Percentiles rank a stretch among this genome's conserved stretches.
Conservation (phyloP, 2,797 vertebrate species). For the Rachycentron canadum region DNA sequence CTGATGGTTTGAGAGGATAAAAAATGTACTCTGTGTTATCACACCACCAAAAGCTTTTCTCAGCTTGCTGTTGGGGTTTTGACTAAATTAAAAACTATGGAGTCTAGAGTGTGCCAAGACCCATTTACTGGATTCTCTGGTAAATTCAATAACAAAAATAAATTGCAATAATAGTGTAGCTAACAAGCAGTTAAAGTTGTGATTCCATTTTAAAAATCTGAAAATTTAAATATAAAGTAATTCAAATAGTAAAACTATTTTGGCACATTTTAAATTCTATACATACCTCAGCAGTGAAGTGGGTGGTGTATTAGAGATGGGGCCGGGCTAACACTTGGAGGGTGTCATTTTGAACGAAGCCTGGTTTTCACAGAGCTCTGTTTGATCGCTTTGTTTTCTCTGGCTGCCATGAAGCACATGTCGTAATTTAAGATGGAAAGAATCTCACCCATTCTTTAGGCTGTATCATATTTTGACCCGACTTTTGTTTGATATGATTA, state of each 20-base stretch:
- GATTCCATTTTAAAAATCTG: background rate
- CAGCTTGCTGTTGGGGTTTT: slow-evolving; percentile 16
- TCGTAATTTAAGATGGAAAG: slow-evolving; percentile 65
- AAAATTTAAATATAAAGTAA: background rate
- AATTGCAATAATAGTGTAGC: background rate
- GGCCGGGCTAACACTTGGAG: background rate
- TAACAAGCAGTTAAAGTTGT: background rate
- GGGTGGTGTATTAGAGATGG: background rate
- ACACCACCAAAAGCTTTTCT: slow-evolving; percentile 3
- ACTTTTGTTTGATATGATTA: slow-evolving; percentile 69
- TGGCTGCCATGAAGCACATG: slow-evolving; percentile 61
- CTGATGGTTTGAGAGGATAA: slow-evolving; percentile 36
- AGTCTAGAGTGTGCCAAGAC: background rate
- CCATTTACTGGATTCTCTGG: too few species aligned
- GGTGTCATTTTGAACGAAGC: slow-evolving; percentile 1
- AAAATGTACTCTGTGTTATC: slow-evolving; percentile 19
- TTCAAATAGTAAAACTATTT: background rate
- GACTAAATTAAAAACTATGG: background rate
- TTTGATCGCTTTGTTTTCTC: slow-evolving; percentile 44
- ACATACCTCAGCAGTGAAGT: background rate
- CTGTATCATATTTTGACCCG: slow-evolving; percentile 69
- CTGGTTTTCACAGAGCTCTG: slow-evolving; percentile 35
- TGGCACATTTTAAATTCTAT: slow-evolving; percentile 19
- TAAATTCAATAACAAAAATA: too few species aligned
- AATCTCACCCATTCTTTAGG: slow-evolving; percentile 52